phyloP scores from a whole-genome alignment of 2,888 invertebrate species.

The Drosophila nr. perissopoda region DNA sequence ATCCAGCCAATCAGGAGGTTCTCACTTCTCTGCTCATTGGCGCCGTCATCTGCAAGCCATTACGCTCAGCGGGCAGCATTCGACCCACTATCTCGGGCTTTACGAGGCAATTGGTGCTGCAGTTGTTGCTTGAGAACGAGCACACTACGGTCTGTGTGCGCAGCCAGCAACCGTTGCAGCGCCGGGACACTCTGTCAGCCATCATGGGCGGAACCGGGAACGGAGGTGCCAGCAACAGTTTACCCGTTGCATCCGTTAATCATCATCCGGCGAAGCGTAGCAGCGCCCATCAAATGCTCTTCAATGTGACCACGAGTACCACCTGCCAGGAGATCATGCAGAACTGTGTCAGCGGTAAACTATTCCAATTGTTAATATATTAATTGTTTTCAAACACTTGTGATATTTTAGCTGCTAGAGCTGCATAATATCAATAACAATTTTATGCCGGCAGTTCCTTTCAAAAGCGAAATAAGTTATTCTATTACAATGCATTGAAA shows the following conservation, averaged over 20 bases:
- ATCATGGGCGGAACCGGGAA: constrained; percentile 49
- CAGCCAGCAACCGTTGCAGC: constrained; percentile 83
- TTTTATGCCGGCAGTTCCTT: background rate
- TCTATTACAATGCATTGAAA: background rate
- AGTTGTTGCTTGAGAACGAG: constrained; percentile 94
- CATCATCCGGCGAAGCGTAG: constrained; percentile 90
- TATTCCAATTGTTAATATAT: background rate
- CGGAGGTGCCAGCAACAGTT: constrained; percentile 55
- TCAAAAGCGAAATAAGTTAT: background rate
- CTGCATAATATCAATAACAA: background rate
- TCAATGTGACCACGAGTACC: constrained; percentile 91
- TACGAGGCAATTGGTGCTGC: constrained; percentile 93
- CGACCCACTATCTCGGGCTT: constrained; percentile 90
- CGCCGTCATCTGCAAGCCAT: constrained; percentile 73
- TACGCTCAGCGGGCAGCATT: constrained; percentile 48
- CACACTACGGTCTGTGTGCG: constrained; percentile 91
- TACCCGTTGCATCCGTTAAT: constrained; percentile 80
- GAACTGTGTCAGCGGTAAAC: constrained; percentile 86
- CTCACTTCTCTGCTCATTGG: constrained; percentile 90
- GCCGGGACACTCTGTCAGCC: constrained; percentile 75
- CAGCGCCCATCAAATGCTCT: constrained; percentile 89
- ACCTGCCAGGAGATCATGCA: constrained; percentile 91
- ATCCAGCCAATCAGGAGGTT: constrained; percentile 92
- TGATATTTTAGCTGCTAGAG: background rate
- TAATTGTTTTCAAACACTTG: background rate